phyloP scores from a whole-genome alignment of 2,797 vertebrate species.

The Trachops cirrhosus region DNA sequence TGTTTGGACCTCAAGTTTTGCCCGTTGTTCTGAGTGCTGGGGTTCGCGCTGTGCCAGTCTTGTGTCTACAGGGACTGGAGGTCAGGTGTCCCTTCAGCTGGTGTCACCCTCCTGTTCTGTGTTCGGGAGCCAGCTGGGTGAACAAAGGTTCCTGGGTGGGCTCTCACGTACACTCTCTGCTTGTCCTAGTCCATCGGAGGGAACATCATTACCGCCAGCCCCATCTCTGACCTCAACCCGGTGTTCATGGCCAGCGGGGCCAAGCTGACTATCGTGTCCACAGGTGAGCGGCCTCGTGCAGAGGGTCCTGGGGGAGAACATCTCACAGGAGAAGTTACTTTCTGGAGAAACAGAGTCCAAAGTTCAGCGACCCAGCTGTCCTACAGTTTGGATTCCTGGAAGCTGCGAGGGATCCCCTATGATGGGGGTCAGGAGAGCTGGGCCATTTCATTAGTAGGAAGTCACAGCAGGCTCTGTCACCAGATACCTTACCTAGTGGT shows the following conservation, averaged over 20 bases:
- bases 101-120: not conserved
- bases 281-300: conserved; percentile 80
- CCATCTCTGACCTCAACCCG: conserved; percentile 97
- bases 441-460: not conserved
- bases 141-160: not conserved
- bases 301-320: not conserved
- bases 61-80: not conserved
- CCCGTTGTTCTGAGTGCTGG: accelerated
- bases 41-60: not conserved
- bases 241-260: conserved; percentile 93
- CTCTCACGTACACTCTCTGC: conserved; percentile 24
- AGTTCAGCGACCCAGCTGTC: not conserved
- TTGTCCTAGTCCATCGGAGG: conserved; percentile 91
- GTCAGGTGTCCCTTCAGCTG: not conserved
- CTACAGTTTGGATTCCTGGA: not conserved
- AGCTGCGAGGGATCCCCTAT: not conserved
- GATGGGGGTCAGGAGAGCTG: not conserved
- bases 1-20: not conserved
- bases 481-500: not conserved
- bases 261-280: conserved; percentile 89
- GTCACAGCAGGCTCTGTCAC: not conserved
- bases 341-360: not conserved
- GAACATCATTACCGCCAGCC: conserved; percentile 98
- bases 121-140: not conserved
- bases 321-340: not conserved